Percentiles rank a stretch among this genome's conserved stretches.
Conservation (phyloP, 2,797 vertebrate genomes). For the Aplochiton taeniatus region DNA sequence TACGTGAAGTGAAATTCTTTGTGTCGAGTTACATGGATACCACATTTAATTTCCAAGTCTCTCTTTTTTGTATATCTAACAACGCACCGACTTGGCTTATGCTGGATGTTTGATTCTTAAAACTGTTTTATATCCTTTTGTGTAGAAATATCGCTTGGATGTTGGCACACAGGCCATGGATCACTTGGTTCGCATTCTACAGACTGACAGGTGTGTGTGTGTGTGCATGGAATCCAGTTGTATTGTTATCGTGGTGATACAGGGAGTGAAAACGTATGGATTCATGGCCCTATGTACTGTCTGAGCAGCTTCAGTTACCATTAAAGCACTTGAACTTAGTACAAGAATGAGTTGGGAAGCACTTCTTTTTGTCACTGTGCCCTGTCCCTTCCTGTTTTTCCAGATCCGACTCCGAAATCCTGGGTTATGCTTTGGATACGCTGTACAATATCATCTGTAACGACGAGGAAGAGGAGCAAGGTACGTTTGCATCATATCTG, state of each 20-base stretch:
- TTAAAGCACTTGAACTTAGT: background rate
- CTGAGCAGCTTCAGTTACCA: background rate
- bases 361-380: background rate
- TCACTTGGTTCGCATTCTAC: slow-evolving; percentile 89
- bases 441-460: slow-evolving; percentile 96
- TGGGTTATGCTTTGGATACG: slow-evolving; percentile 97
- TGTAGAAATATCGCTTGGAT: slow-evolving; percentile 94
- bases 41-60: no score
- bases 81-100: no score
- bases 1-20: no score
- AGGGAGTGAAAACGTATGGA: no score
- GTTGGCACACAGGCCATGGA: slow-evolving; percentile 96
- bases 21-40: no score
- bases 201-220: slow-evolving; percentile 86
- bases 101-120: background rate
- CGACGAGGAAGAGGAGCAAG: slow-evolving; percentile 94
- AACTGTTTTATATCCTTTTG: background rate
- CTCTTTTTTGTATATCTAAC: no score
- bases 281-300: background rate
- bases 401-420: slow-evolving; percentile 98
- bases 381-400: slow-evolving; percentile 30
- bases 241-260: background rate
- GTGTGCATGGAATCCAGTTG: background rate
- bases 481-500: slow-evolving; percentile 61
- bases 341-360: background rate